Evolutionary conservation across 2,113 vertebrate genomes (phyloP), one percentile per base, ranked within the genome.

Genomic region (Pelmatolapia mariae): DNA sequence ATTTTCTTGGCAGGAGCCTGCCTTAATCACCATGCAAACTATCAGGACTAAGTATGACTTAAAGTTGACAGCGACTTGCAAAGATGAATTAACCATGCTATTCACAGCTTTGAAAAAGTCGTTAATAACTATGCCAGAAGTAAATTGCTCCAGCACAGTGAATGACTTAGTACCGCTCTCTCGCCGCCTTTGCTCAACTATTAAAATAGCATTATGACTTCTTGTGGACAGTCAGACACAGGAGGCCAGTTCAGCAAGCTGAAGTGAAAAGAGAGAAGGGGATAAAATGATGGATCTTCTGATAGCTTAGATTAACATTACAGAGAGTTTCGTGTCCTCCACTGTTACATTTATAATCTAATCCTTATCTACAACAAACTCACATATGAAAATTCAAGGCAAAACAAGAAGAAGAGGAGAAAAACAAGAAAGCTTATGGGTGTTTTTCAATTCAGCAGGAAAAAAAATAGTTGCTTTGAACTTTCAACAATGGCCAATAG

Each of bases 51-150:
- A 86, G 79, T 78, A 79, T 89, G 90, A 89, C 91, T 90, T 79
- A 80, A 52, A 87, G 84, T 85, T 88, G 88, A 92, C 89, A 85
- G 84, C 31, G 8, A 66, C 89, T 88, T 73, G 82, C 54, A 92
- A 87, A 89, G 88, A 92, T 87, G 63, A 94, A 91, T 92, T 86
- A 90, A 87, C 54, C 90, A 88, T 63, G 83, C 90, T 87, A 89
- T 86, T 91, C 83, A 83, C 84, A 90, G 86, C 90, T 92, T 93
- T 89, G 76, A 91, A 90, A 92, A 95, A 89, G 87, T 89, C 87
- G 90, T 94, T 94, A 93, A 92, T 88, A 89, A 89, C 66, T 87
- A 87, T 56, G 88, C 81, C 83, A 90, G 79, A 54, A 92, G 84
- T 83, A 91, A 94, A 95, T 94, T 92, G 90, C 83, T 88, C 78